Evolutionary conservation across 2,888 invertebrate species (phyloP).

Genomic region (Metellina segmentata): DNA sequence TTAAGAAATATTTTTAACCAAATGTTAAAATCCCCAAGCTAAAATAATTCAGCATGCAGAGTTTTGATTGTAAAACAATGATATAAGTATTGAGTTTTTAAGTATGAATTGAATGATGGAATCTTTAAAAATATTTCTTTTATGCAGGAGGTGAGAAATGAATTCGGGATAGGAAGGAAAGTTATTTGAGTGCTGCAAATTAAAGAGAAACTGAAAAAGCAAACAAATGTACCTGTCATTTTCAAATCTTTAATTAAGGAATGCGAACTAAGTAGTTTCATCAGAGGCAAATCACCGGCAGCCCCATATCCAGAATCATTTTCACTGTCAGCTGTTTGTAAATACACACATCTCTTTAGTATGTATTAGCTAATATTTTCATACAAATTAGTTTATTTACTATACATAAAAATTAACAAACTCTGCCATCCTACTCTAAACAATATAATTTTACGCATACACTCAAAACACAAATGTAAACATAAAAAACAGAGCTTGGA

Average conservation of each 20-base stretch:
- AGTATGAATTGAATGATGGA: not conserved
- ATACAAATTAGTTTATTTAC: not conserved
- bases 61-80: not conserved
- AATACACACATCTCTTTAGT: not conserved
- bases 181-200: too few species aligned
- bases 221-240: constrained; percentile 65
- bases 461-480: not conserved
- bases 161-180: too few species aligned
- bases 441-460: too few species aligned
- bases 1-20: too few species aligned
- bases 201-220: too few species aligned
- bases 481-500: not conserved
- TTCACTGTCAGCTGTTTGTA: constrained; percentile 66
- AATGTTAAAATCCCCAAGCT: too few species aligned
- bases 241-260: constrained; percentile 62
- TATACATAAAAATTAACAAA: not conserved
- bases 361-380: not conserved
- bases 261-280: constrained; percentile 67
- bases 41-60: too few species aligned
- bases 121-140: not conserved
- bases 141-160: not conserved
- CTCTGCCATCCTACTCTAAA: not conserved
- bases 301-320: constrained; percentile 76
- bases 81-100: not conserved
- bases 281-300: constrained; percentile 58